These are phyloP conservation scores for Drosophila heteroneura DNA, from an alignment of 2,888 invertebrate genomes.

Conservation along the genomic window DNA sequence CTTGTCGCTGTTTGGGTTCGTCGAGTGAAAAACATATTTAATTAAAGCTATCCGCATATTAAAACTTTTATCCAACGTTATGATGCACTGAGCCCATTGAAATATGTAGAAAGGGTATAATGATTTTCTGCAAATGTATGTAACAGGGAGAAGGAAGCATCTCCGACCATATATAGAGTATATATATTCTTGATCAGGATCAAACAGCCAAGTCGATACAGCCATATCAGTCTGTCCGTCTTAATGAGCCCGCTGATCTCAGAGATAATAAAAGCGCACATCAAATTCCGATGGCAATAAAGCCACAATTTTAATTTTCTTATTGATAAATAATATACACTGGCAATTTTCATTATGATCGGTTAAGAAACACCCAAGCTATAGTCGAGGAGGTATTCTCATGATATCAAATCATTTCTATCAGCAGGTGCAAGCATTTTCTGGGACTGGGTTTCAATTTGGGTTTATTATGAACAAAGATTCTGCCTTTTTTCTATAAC, in stretches of 20 bases:
- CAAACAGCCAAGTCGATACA: neutral
- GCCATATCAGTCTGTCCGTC: neutral
- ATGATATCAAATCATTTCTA: neutral
- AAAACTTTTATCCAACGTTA: constrained; percentile 63
- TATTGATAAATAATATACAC: neutral
- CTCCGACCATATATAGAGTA: neutral
- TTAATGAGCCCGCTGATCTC: neutral
- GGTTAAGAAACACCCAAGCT: neutral
- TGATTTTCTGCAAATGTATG: neutral
- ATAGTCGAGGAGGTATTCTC: neutral
- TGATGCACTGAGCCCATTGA: neutral
- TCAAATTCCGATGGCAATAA: neutral
- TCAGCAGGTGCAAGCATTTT: neutral
- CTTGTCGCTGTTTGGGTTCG: constrained; percentile 54
- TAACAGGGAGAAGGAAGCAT: neutral
- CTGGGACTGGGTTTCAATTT: neutral
- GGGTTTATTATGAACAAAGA: too few relatives aligned
- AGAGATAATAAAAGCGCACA: too few relatives aligned
- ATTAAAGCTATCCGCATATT: constrained; percentile 82
- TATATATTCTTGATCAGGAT: neutral
- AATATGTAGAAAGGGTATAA: neutral
- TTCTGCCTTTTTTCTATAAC: too few relatives aligned
- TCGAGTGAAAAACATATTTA: constrained; percentile 80
- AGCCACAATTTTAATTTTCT: neutral
- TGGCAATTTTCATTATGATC: neutral